Conservation (phyloP, 2,888 invertebrate genomes). For the Yponomeuta plumbellus region DNA sequence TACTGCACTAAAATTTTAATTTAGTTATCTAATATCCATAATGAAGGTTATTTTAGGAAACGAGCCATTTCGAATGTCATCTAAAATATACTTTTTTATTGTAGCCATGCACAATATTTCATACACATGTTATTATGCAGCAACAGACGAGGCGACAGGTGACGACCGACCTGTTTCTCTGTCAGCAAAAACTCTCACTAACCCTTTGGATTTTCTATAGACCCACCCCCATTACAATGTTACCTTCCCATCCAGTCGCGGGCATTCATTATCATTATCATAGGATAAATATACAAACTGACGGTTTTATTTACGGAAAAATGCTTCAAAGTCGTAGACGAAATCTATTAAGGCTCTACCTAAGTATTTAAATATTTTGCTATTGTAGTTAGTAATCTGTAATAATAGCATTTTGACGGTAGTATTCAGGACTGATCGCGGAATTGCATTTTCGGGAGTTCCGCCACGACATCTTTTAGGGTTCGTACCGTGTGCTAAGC, state of each 20-base stretch:
- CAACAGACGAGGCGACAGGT: conserved; percentile 50
- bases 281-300: background rate
- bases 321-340: no score
- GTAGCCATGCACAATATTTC: conserved; percentile 5
- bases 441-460: no score
- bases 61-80: background rate
- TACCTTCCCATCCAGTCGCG: background rate
- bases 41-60: background rate
- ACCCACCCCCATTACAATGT: conserved; percentile 4
- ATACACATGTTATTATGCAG: conserved; percentile 6
- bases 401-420: no score
- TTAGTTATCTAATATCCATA: background rate
- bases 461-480: no score
- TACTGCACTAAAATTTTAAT: no score
- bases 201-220: conserved; percentile 42
- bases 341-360: no score
- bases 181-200: conserved; percentile 63
- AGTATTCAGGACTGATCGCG: no score
- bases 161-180: conserved; percentile 52
- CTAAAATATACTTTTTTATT: background rate
- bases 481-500: no score
- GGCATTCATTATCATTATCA: background rate
- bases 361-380: no score
- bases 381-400: no score
- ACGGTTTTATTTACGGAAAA: no score